A percentile compares a stretch with the other conserved stretches of the same genome.
phyloP scores from a whole-genome alignment of 2,113 vertebrate species.

The Varanus komodoensis region DNA sequence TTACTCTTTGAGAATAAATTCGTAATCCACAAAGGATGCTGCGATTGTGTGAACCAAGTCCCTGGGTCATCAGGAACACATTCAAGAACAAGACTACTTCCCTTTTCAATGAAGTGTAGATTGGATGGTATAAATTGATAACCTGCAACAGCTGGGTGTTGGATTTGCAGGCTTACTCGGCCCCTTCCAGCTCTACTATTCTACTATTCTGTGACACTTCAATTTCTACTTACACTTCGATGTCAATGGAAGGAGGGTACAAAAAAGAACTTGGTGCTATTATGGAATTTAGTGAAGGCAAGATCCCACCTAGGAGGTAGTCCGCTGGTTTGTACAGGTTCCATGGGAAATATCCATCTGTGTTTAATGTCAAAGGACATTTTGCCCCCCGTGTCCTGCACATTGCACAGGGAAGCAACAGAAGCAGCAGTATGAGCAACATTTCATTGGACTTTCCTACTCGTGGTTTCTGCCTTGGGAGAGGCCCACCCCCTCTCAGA shows the following conservation, averaged over 20 bases:
- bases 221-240: neutral
- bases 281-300: neutral
- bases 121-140: too few relatives aligned
- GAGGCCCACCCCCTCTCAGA: neutral
- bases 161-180: too few relatives aligned
- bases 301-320: neutral
- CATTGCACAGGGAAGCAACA: neutral
- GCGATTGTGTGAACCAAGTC: too few relatives aligned
- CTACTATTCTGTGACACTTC: too few relatives aligned
- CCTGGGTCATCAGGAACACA: too few relatives aligned
- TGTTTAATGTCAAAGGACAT: neutral
- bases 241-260: neutral
- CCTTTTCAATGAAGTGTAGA: too few relatives aligned
- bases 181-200: too few relatives aligned
- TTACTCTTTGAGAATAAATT: too few relatives aligned
- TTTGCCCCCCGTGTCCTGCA: neutral
- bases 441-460: too few relatives aligned
- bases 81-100: too few relatives aligned
- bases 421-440: neutral
- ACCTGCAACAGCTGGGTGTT: too few relatives aligned
- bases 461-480: neutral
- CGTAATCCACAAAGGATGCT: too few relatives aligned
- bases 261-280: fast-evolving
- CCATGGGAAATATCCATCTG: neutral
- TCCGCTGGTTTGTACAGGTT: neutral